Base-by-base conservation (phyloP, 2,888 invertebrate genomes). In the Drosophila rubida region DNA sequence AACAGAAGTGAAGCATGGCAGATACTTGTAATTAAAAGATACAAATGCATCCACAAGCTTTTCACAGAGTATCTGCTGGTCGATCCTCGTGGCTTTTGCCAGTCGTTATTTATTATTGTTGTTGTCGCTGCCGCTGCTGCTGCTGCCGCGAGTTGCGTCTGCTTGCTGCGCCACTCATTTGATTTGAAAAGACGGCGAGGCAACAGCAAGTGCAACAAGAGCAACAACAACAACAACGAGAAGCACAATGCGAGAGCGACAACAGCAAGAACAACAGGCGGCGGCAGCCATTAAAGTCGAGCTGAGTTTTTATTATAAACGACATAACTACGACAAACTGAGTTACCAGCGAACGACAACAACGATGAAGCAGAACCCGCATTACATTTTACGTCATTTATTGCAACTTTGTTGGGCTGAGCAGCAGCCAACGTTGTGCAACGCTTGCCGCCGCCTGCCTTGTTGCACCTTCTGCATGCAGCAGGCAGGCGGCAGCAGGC, bases 261-360 rank as follows among this genome's bases (percentile, higher is more conserved):
- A 62, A 30, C 14, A 35, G 25, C 46, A 49, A 50, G 44, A 14
- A 23, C 67, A 27, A 37, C 48, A 42, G 54, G 49, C 67, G 54
- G 72, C 75, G 65, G 82, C 87, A 87, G 73, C 84, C 88, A 84
- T 84, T 88, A 84, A 84, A 88, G 87, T 84, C 80, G 83, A 83
- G 81, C 78, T 71, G 80, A 83, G 68, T 86, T 85, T 85, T 84
- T 88, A 88, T 84, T 87, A 84, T 84, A 84, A 84, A 84, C 84
- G 84, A 84, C 84, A 84, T 84, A 84, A 84, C 84, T 81, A 84
- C 88, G 88, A 87, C 84, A 88, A 84, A 84, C 78, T 84, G 72
- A 88, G 87, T 84, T 87, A 88, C 74, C 78, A 72, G 74, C 78
- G 70, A 78, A 61, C 58, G 25, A 37, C 49, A 23, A 41, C 58